A percentile compares a stretch with the other conserved stretches of the same genome.
These are phyloP conservation scores for Eretmocerus hayati DNA, from an alignment of 2,888 invertebrate genomes.

Conservation along the genomic window DNA sequence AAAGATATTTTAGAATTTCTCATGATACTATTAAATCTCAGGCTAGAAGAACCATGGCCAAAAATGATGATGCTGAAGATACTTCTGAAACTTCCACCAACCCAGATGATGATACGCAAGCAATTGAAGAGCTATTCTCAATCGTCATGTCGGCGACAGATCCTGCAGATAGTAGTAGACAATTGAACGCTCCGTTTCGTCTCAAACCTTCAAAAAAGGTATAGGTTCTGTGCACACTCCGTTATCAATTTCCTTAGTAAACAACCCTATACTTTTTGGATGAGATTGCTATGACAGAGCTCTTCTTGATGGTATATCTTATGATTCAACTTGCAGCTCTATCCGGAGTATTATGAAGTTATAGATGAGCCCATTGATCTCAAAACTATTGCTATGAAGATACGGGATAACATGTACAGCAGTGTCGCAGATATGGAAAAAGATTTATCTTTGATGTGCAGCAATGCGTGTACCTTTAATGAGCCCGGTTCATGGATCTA, in stretches of 20 bases:
- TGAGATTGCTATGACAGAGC: neutral
- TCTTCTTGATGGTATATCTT: neutral
- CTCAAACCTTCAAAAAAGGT: slow-evolving; percentile 83
- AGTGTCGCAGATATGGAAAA: slow-evolving; percentile 77
- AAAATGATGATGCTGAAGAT: slow-evolving; percentile 59
- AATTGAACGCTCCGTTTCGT: slow-evolving; percentile 81
- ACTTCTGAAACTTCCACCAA: slow-evolving; percentile 66
- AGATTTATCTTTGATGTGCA: slow-evolving; percentile 83
- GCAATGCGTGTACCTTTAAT: slow-evolving; percentile 93
- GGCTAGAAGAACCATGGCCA: slow-evolving; percentile 37
- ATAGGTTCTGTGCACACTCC: slow-evolving; percentile 1
- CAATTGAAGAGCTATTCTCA: slow-evolving; percentile 84
- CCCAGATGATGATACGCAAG: slow-evolving; percentile 64
- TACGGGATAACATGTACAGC: slow-evolving; percentile 76
- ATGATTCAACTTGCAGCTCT: slow-evolving; percentile 54
- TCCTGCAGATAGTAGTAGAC: slow-evolving; percentile 63
- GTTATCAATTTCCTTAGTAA: slow-evolving; percentile 2
- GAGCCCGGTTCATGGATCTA: slow-evolving; percentile 95
- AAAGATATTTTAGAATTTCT: neutral
- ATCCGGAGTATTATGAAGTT: slow-evolving; percentile 92
- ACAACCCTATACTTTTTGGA: neutral
- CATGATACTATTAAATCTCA: slow-evolving; percentile 17
- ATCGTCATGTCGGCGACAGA: slow-evolving; percentile 83
- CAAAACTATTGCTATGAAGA: slow-evolving; percentile 84
- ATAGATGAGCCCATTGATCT: slow-evolving; percentile 93